Evolutionary conservation across 30 jellyfish, hydroid and myxozoan species (phyloP).

Genomic region (Chrysaora quinquecirrha): DNA sequence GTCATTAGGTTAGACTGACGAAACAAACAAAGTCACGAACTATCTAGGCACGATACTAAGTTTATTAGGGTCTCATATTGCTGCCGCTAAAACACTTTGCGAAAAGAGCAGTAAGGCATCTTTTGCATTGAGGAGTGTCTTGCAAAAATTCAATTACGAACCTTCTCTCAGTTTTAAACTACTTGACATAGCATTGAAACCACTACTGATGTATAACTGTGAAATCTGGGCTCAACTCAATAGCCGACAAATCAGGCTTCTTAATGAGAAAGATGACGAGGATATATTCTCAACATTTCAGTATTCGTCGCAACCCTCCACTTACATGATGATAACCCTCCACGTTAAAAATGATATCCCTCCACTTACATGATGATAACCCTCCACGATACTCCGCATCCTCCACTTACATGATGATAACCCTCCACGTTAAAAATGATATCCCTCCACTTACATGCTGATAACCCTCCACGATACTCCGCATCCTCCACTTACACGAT

Average conservation of each 20-base stretch:
- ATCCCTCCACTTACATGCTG: too few relatives aligned
- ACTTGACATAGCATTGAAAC: slow-evolving; percentile 21
- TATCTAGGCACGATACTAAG: slow-evolving; percentile 14
- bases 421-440: too few relatives aligned
- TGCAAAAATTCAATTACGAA: not conserved
- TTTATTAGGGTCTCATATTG: slow-evolving; percentile 3
- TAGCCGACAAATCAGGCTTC: not conserved
- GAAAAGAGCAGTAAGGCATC: slow-evolving; percentile 21
- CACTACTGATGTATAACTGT: slow-evolving; percentile 2
- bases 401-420: too few relatives aligned
- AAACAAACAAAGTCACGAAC: too few relatives aligned
- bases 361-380: too few relatives aligned
- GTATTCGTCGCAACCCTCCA: too few relatives aligned
- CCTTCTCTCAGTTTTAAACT: slow-evolving; percentile 14
- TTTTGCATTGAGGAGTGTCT: slow-evolving; percentile 22
- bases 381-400: too few relatives aligned
- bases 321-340: too few relatives aligned
- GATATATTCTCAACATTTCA: not conserved
- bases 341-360: too few relatives aligned
- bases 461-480: too few relatives aligned
- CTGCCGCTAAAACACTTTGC: slow-evolving; percentile 5
- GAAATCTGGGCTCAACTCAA: slow-evolving; percentile 17
- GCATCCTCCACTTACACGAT: too few relatives aligned
- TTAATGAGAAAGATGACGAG: not conserved
- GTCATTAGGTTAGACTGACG: too few relatives aligned